A percentile compares a stretch with the other conserved stretches of the same genome.
These are phyloP conservation scores for Plecotus auritus DNA, from an alignment of 2,113 vertebrate genomes.

Conservation along the genomic window DNA sequence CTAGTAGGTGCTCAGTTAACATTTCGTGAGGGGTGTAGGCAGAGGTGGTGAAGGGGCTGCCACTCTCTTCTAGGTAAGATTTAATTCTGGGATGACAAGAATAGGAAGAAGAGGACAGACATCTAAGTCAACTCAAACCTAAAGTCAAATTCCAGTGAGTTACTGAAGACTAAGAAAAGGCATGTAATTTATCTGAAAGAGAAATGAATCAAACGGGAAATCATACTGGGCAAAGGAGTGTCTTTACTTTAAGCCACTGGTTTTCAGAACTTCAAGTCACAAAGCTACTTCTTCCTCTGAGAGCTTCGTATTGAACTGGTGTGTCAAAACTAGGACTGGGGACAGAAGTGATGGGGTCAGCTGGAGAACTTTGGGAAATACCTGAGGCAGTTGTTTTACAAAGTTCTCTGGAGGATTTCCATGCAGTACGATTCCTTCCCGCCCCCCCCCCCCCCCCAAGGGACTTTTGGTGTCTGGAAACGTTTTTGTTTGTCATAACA, in stretches of 20 bases:
- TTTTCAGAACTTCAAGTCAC: neutral
- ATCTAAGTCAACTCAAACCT: neutral
- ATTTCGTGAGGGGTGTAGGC: neutral
- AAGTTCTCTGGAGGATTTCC: neutral
- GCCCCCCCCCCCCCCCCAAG: rapidly evolving
- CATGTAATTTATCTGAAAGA: neutral
- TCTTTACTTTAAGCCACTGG: neutral
- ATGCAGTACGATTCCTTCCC: neutral
- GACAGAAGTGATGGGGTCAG: neutral
- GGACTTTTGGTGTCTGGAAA: neutral
- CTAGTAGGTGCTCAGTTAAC: neutral
- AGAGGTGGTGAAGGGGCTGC: neutral
- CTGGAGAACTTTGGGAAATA: neutral
- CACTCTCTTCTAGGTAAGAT: neutral
- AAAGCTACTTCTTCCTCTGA: neutral
- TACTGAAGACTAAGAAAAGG: neutral
- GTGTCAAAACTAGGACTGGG: neutral
- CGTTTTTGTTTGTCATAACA: neutral
- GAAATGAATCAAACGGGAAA: neutral
- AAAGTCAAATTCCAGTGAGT: neutral
- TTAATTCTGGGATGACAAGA: neutral
- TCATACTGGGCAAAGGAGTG: neutral
- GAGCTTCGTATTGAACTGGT: neutral
- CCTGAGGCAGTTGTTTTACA: neutral
- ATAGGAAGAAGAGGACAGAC: neutral